phyloP scores from a whole-genome alignment of 2,797 vertebrate genomes.

The Acipenser ruthenus region DNA sequence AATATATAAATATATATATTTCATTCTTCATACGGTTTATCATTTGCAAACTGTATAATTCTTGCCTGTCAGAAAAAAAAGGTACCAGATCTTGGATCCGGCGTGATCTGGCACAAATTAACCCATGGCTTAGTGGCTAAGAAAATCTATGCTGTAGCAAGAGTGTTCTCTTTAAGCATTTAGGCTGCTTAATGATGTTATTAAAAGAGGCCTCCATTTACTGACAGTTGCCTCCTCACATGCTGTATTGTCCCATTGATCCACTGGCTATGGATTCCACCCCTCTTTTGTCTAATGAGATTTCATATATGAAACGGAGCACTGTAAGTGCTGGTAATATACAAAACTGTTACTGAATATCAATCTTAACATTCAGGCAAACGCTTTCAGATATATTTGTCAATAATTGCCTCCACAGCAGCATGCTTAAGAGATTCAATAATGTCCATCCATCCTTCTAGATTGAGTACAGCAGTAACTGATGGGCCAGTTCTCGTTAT shows the following conservation, averaged over 20 bases:
- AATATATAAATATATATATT: too few species aligned
- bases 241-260: slow-evolving; percentile 21
- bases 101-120: too few species aligned
- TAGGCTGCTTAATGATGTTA: not conserved
- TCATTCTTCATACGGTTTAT: too few species aligned
- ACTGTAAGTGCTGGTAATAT: slow-evolving; percentile 6
- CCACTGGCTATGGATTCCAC: slow-evolving; percentile 26
- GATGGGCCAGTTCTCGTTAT: slow-evolving; percentile 19
- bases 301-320: slow-evolving; percentile 32
- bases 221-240: not conserved
- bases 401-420: slow-evolving; percentile 30
- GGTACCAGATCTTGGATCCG: too few species aligned
- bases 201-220: not conserved
- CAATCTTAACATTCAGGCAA: slow-evolving; percentile 28
- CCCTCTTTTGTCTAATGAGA: slow-evolving; percentile 33
- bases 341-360: slow-evolving; percentile 38
- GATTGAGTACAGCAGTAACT: slow-evolving; percentile 25
- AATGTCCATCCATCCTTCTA: slow-evolving; percentile 25
- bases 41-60: too few species aligned
- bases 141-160: too few species aligned
- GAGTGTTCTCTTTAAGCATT: too few species aligned
- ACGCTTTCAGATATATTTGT: slow-evolving; percentile 37
- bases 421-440: slow-evolving; percentile 29
- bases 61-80: too few species aligned
- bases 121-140: too few species aligned